A percentile compares a stretch with the other conserved stretches of the same genome.
phyloP scores from a whole-genome alignment of 2,113 vertebrate genomes.

The Morphnarchus princeps region DNA sequence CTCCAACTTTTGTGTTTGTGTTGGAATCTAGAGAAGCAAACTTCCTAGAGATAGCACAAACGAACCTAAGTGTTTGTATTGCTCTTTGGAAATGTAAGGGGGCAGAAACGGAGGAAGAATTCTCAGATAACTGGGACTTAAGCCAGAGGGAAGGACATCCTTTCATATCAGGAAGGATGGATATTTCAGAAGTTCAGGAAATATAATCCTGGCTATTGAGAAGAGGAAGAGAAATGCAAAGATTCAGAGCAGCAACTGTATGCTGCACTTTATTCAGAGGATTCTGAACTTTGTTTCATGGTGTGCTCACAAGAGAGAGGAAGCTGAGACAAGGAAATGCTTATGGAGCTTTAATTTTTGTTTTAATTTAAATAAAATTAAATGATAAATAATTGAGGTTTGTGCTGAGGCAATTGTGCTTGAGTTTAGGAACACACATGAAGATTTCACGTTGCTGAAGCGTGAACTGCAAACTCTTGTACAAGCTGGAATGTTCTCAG shows the following conservation, averaged over 20 bases:
- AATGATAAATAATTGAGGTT: not conserved
- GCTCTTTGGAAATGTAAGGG: not conserved
- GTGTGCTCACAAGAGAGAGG: not conserved
- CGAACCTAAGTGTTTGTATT: not conserved
- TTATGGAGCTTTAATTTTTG: not conserved
- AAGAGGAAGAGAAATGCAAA: not conserved
- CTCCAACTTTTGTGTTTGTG: not conserved
- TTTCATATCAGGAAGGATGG: not conserved
- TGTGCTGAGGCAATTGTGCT: not conserved
- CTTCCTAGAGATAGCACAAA: not conserved
- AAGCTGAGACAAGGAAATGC: not conserved
- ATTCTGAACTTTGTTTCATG: not conserved
- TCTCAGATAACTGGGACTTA: not conserved
- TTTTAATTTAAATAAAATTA: not conserved
- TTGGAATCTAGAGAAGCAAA: not conserved
- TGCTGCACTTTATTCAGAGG: not conserved
- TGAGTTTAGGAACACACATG: not conserved
- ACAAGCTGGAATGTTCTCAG: not conserved
- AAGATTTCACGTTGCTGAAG: not conserved
- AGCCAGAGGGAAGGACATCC: not conserved
- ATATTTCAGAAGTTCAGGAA: not conserved
- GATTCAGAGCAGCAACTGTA: not conserved
- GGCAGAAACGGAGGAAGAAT: not conserved
- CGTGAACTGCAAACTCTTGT: not conserved
- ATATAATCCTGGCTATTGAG: not conserved